Conservation (phyloP, 2,888 invertebrate species). For the Acleris sparsana region DNA sequence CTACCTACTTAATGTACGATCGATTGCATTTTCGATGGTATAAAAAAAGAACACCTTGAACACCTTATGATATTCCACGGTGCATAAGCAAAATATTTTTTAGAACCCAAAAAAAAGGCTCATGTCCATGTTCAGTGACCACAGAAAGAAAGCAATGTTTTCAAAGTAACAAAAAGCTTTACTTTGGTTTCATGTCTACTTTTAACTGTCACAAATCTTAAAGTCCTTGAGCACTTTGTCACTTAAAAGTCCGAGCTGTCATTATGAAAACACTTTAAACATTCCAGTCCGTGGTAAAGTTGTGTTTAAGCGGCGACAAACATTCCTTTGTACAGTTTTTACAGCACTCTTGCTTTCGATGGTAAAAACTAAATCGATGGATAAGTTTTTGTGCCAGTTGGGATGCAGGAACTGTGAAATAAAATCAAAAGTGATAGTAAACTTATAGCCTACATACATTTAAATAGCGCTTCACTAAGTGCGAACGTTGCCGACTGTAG, state of each 20-base stretch:
- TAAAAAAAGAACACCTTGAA: too few species aligned
- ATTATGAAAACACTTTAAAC: slow-evolving; percentile 4
- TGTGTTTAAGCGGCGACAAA: slow-evolving; percentile 48
- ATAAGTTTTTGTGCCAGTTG: slow-evolving; percentile 31
- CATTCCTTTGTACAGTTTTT: slow-evolving; percentile 48
- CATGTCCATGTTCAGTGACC: too few species aligned
- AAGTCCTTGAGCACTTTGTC: slow-evolving; percentile 1
- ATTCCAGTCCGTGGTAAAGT: slow-evolving; percentile 45
- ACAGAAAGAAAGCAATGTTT: too few species aligned
- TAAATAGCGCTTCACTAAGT: not conserved
- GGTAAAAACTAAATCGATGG: slow-evolving; percentile 40
- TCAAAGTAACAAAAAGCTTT: too few species aligned
- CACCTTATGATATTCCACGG: too few species aligned
- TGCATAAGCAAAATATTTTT: too few species aligned
- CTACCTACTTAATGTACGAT: too few species aligned
- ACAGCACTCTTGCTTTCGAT: slow-evolving; percentile 50
- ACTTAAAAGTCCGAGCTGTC: not conserved
- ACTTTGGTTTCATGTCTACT: too few species aligned
- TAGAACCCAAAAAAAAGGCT: too few species aligned
- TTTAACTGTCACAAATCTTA: not conserved
- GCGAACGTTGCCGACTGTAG: not conserved
- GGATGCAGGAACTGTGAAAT: slow-evolving; percentile 14
- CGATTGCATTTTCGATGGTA: too few species aligned
- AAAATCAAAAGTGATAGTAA: slow-evolving; percentile 28
- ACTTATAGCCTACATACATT: not conserved